A percentile compares a stretch with the other conserved stretches of the same genome.
Evolutionary conservation across 2,888 invertebrate genomes (phyloP).

Genomic region (Leptura quadrifasciata): DNA sequence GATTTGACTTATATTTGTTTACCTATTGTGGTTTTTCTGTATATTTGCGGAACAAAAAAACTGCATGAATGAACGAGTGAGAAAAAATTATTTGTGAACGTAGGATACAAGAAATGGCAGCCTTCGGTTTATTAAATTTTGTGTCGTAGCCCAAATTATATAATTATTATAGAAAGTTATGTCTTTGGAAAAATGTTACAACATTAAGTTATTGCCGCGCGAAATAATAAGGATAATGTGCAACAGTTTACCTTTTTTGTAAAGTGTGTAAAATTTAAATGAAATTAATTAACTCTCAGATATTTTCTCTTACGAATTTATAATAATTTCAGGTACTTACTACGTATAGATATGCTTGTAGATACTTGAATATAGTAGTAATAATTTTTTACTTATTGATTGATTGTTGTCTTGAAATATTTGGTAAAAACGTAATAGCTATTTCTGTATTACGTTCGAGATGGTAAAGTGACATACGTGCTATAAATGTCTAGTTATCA

Average conservation of each 20-base stretch:
- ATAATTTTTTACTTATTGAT: no score
- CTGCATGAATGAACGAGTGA: slow-evolving; percentile 6
- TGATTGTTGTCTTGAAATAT: no score
- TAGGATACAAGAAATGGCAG: slow-evolving; percentile 4
- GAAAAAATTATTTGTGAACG: not conserved
- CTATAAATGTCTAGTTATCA: no score
- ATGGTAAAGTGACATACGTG: no score
- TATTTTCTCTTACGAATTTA: no score
- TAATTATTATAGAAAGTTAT: slow-evolving; percentile 20
- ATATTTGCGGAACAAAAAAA: not conserved
- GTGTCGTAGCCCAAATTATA: slow-evolving; percentile 16
- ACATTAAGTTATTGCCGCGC: slow-evolving; percentile 19
- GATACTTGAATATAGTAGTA: no score
- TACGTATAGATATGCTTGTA: no score
- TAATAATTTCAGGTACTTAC: no score
- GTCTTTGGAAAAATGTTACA: slow-evolving; percentile 15
- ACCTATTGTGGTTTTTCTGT: slow-evolving; percentile 5
- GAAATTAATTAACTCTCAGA: not conserved
- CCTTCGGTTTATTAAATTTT: slow-evolving; percentile 15
- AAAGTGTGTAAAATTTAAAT: slow-evolving; percentile 8
- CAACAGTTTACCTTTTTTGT: slow-evolving; percentile 15
- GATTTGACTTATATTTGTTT: slow-evolving; percentile 3
- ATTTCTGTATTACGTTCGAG: no score
- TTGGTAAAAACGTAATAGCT: no score
- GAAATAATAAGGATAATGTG: slow-evolving; percentile 18